Percentiles rank a stretch among this genome's conserved stretches.
Conservation (phyloP, 2,888 invertebrate species). For the Lithophane leautieri region DNA sequence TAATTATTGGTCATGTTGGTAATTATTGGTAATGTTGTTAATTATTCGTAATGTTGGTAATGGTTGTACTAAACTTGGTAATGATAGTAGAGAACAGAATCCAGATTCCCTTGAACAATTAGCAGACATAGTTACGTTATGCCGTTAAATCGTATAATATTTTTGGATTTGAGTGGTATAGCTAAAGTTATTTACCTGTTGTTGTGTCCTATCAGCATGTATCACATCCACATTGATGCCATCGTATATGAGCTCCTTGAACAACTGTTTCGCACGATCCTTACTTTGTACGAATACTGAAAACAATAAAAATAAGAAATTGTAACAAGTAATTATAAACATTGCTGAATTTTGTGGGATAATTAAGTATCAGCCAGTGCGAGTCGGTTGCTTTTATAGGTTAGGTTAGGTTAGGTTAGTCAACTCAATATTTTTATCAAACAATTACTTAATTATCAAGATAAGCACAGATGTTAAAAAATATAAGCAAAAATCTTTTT, state of each 20-base stretch:
- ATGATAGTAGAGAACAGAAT: too few relatives aligned
- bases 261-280: conserved; percentile 97
- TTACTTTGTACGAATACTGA: conserved; percentile 93
- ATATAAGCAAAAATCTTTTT: too few relatives aligned
- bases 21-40: background rate
- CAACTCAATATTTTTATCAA: too few relatives aligned
- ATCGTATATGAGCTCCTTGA: conserved; percentile 97
- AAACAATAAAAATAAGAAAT: conserved; percentile 19
- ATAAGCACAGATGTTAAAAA: too few relatives aligned
- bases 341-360: background rate
- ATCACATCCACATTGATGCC: conserved; percentile 98
- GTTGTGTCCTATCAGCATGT: conserved; percentile 97
- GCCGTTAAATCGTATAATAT: background rate
- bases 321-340: background rate
- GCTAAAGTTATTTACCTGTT: conserved; percentile 90
- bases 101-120: too few relatives aligned
- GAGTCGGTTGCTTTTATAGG: too few relatives aligned
- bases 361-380: too few relatives aligned
- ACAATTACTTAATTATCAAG: too few relatives aligned
- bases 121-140: background rate
- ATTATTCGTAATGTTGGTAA: background rate
- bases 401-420: too few relatives aligned
- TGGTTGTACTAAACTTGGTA: too few relatives aligned
- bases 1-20: background rate
- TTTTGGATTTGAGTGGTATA: background rate